A percentile compares a stretch with the other conserved stretches of the same genome.
These are phyloP conservation scores for Parapsyche elsis DNA, from an alignment of 1,140 invertebrate species.

Conservation along the genomic window DNA sequence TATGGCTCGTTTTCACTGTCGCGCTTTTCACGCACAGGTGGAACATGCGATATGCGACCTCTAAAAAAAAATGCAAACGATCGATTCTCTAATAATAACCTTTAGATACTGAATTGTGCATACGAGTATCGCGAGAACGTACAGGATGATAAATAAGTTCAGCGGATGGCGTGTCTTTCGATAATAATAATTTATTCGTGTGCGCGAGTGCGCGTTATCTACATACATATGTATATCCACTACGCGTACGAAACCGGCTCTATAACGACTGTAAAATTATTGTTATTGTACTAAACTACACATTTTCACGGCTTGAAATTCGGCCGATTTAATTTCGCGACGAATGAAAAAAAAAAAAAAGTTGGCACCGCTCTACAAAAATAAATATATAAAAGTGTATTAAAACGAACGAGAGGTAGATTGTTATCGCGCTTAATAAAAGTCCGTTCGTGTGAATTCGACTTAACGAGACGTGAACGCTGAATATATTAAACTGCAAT, in stretches of 20 bases:
- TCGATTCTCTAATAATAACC: too few species aligned
- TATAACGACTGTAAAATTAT: not conserved
- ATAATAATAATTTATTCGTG: not conserved
- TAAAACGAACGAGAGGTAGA: constrained; percentile 31
- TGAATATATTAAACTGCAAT: constrained; percentile 49
- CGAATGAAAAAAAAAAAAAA: constrained; percentile 2
- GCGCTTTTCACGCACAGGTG: constrained; percentile 18
- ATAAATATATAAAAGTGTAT: constrained; percentile 22
- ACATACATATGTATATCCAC: not conserved
- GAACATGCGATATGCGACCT: not conserved
- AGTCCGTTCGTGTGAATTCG: constrained; percentile 42
- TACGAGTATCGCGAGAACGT: too few species aligned
- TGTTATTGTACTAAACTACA: too few species aligned
- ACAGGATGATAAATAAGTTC: too few species aligned
- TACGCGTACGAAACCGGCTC: not conserved
- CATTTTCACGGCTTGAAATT: not conserved
- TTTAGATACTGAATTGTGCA: too few species aligned
- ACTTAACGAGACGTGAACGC: constrained; percentile 49
- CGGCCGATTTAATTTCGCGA: not conserved
- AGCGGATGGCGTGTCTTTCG: too few species aligned
- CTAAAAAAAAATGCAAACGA: not conserved
- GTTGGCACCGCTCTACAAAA: not conserved
- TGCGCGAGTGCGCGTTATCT: not conserved
- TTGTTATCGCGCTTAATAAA: constrained; percentile 50
- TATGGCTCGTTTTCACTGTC: not conserved